These are phyloP conservation scores for Onychomys torridus DNA, from an alignment of 2,797 vertebrate species.

Conservation along the genomic window DNA sequence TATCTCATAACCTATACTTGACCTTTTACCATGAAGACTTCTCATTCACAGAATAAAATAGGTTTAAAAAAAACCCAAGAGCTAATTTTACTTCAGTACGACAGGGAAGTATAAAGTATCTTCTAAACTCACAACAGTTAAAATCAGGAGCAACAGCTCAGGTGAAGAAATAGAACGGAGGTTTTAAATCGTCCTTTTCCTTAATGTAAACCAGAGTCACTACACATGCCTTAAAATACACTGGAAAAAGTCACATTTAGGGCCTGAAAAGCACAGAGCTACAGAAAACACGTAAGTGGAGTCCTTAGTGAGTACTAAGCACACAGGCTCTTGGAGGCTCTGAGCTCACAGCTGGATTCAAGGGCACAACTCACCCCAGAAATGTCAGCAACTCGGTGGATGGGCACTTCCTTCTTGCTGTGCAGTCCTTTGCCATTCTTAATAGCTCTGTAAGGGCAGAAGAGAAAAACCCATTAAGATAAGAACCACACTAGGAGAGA, in stretches of 20 bases:
- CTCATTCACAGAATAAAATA: constrained; percentile 50
- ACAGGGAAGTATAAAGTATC: constrained; percentile 29
- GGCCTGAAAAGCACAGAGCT: background rate
- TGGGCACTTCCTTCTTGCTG: constrained; percentile 99
- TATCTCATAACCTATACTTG: constrained; percentile 50
- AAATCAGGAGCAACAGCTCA: constrained; percentile 61
- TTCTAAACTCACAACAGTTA: constrained; percentile 38
- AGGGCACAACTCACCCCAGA: constrained; percentile 93
- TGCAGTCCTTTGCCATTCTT: constrained; percentile 98
- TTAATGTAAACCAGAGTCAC: constrained; percentile 39
- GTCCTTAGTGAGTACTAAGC: background rate
- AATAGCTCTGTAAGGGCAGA: constrained; percentile 91
- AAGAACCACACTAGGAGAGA: background rate
- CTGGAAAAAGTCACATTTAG: constrained; percentile 16
- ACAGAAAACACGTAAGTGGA: constrained; percentile 41
- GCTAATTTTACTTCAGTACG: constrained; percentile 51
- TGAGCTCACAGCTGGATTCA: background rate
- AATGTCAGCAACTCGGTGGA: constrained; percentile 98
- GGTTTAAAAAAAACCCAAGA: background rate
- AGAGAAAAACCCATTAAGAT: constrained; percentile 34
- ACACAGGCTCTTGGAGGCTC: background rate
- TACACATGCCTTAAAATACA: background rate
- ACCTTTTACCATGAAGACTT: constrained; percentile 37
- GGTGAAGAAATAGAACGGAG: background rate
- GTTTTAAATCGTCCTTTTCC: constrained; percentile 56